A percentile compares a stretch with the other conserved stretches of the same genome.
phyloP scores from a whole-genome alignment of 1,140 invertebrate species.

The Aphidius ervi region DNA sequence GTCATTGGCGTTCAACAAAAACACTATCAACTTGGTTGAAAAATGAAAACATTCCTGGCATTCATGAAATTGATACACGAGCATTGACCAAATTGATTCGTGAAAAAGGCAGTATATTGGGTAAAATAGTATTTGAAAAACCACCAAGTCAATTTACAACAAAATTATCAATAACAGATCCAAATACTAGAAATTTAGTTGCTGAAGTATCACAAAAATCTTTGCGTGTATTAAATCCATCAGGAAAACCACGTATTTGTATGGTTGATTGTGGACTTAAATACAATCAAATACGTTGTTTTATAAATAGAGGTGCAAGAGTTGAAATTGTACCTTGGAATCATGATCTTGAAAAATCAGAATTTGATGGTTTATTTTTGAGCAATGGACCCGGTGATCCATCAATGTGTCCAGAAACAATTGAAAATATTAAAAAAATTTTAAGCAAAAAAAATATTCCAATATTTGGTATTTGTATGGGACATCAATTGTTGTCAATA shows the following conservation, averaged over 20 bases:
- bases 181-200: conserved; percentile 86
- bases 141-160: conserved; percentile 37
- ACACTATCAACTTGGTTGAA: conserved; percentile 83
- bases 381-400: conserved; percentile 98
- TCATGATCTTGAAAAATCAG: conserved; percentile 59
- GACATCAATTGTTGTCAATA: conserved; percentile 89
- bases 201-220: conserved; percentile 71
- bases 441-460: conserved; percentile 63
- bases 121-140: conserved; percentile 64
- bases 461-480: conserved; percentile 96
- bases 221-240: conserved; percentile 53
- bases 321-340: conserved; percentile 94
- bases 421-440: conserved; percentile 68
- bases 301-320: conserved; percentile 76
- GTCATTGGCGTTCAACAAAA: conserved; percentile 80
- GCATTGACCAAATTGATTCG: conserved; percentile 83
- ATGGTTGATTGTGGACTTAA: conserved; percentile 95
- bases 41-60: conserved; percentile 76
- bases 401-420: conserved; percentile 70
- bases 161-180: conserved; percentile 61
- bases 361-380: conserved; percentile 94
- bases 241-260: conserved; percentile 74
- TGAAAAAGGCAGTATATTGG: conserved; percentile 76
- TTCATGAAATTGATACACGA: conserved; percentile 86
- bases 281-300: conserved; percentile 91